A percentile compares a stretch with the other conserved stretches of the same genome.
phyloP scores from a whole-genome alignment of 2,797 vertebrate genomes.

The Hozukius guyotensis region DNA sequence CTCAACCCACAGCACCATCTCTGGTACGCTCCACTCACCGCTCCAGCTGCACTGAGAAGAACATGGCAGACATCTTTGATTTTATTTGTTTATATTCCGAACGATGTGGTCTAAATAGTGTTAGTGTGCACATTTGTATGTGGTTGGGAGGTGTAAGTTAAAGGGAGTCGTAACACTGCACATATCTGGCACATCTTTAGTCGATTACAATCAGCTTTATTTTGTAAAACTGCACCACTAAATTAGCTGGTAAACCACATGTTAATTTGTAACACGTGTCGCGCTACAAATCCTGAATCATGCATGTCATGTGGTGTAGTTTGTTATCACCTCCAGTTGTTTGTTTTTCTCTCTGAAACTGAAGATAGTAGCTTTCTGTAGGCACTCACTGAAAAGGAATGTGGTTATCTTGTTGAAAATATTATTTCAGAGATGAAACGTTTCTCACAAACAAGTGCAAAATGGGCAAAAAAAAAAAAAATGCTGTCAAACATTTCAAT shows the following conservation, averaged over 20 bases:
- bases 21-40: slow-evolving; percentile 72
- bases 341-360: slow-evolving; percentile 10
- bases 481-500: neutral
- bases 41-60: neutral
- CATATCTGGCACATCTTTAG: slow-evolving; percentile 64
- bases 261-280: slow-evolving; percentile 69
- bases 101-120: slow-evolving; percentile 32
- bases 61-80: neutral
- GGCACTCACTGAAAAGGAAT: neutral
- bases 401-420: neutral
- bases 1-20: slow-evolving; percentile 83
- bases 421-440: neutral
- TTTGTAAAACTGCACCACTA: slow-evolving; percentile 53
- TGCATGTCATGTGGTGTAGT: slow-evolving; percentile 20
- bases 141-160: slow-evolving; percentile 34
- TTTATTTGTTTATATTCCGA: slow-evolving; percentile 25
- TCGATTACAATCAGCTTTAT: slow-evolving; percentile 62
- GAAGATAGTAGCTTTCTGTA: neutral
- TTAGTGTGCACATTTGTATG: slow-evolving; percentile 30
- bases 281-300: slow-evolving; percentile 8
- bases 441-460: neutral
- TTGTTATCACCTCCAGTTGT: slow-evolving; percentile 41
- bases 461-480: neutral
- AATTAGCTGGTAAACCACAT: slow-evolving; percentile 78
- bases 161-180: slow-evolving; percentile 28